phyloP scores from a whole-genome alignment of 2,888 invertebrate genomes.

The Mesorhabditis belari region DNA sequence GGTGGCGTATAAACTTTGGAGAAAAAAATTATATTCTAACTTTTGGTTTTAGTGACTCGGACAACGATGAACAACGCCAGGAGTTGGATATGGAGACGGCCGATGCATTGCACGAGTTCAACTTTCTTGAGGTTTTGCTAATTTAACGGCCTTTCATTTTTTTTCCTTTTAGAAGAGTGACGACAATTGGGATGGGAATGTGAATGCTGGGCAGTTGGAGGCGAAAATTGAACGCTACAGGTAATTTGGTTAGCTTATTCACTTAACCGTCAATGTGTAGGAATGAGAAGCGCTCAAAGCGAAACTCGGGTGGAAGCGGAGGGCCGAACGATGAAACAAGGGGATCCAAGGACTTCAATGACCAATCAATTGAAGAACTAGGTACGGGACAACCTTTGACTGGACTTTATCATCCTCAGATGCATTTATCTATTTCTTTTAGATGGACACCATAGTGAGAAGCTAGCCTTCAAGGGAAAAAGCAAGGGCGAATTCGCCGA shows the following conservation, averaged over 20 bases:
- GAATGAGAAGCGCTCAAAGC: background rate
- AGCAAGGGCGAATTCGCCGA: constrained; percentile 13
- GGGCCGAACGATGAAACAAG: too few species aligned
- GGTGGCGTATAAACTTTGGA: constrained; percentile 8
- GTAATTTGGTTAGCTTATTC: constrained; percentile 27
- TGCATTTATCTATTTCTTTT: constrained; percentile 8
- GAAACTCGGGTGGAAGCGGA: too few species aligned
- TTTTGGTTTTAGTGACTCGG: constrained; percentile 50
- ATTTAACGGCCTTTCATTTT: constrained; percentile 53
- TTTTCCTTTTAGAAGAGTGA: constrained; percentile 2
- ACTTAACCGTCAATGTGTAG: background rate
- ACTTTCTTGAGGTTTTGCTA: too few species aligned
- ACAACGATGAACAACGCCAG: constrained; percentile 51
- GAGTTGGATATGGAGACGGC: constrained; percentile 79
- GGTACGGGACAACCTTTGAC: too few species aligned
- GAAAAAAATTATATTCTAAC: background rate
- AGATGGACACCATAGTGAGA: background rate
- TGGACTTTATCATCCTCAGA: background rate
- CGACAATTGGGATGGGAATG: constrained; percentile 25
- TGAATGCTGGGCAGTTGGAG: constrained; percentile 55
- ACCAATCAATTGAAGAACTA: background rate
- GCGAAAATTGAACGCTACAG: constrained; percentile 57
- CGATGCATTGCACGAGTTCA: constrained; percentile 90
- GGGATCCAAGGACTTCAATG: background rate
- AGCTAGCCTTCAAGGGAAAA: background rate